Base-by-base conservation (phyloP, 1,140 invertebrate species). In the Octopus bimaculoides region DNA sequence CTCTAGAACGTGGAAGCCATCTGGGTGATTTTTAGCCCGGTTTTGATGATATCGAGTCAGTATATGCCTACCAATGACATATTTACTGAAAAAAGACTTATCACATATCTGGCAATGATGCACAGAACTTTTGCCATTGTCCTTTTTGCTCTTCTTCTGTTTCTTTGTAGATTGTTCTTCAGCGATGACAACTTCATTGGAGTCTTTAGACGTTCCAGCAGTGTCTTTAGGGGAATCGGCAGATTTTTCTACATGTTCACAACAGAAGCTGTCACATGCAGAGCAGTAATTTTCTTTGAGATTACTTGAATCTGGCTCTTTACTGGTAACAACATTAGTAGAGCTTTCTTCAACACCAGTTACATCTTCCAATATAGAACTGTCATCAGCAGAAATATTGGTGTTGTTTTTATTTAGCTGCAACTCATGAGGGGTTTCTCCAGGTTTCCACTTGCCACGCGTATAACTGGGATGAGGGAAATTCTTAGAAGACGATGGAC, bases 1-100 rank as follows among this genome's bases (percentile, higher is more conserved):
- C 52, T 96, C 90, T 71, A 96, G 92, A 83, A 95, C 91, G 52
- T 90, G 77, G n/a, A 96, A 88, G 9, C 77, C 79, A 17, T 83
- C 74, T 0, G 84, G 85, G 52, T 88, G 81, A 8, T 84, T 83
- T 74, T 83, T 82, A 20, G 86, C 83, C 17, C 86, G 84, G 78
- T 86, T 86, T 56, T 75, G 79, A 74, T 89, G 89, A 73, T 84
- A 85, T 26, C 79, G 82, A 17, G 87, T 86, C n/a, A 88, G 54
- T 14, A 89, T 81, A 79, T 89, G 89, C 53, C 84, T 81, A 4
- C 85, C 87, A 75, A 89, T 81, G 10, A 85, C 83, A 74, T 88
- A 87, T 77, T 87, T 85, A 69, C 84, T 85, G 52, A 77, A 77
- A 76, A 87, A 89, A 66, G 83, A 85, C 78, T 87, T 86, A 56